Evolutionary conservation across 2,888 invertebrate genomes (phyloP).

Genomic region (Schizaphis graminum): DNA sequence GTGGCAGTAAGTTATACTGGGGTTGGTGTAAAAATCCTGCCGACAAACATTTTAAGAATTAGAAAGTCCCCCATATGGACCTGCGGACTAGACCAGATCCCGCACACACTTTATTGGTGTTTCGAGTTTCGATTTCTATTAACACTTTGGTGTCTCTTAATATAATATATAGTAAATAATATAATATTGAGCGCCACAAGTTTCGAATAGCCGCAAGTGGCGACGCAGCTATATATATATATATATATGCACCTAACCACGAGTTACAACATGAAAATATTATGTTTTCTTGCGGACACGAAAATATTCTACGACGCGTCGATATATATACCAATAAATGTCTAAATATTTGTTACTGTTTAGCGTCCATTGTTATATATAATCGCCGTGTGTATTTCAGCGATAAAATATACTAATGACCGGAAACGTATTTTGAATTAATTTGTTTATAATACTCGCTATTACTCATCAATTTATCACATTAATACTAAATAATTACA

Average conservation of each 20-base stretch:
- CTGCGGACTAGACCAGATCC: neutral
- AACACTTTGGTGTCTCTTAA: neutral
- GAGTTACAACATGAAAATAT: neutral
- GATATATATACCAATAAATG: neutral
- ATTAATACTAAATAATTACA: neutral
- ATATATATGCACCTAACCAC: neutral
- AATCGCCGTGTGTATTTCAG: neutral
- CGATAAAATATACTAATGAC: neutral
- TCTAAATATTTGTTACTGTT: neutral
- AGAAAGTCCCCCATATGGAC: neutral
- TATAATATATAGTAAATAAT: neutral
- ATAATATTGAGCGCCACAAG: neutral
- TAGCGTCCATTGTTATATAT: neutral
- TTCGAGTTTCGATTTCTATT: neutral
- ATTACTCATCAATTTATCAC: neutral
- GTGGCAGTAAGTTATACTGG: neutral
- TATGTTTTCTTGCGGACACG: neutral
- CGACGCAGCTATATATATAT: neutral
- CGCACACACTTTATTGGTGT: neutral
- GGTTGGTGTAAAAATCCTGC: neutral
- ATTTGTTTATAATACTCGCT: neutral
- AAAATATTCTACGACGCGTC: neutral
- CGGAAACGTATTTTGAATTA: neutral
- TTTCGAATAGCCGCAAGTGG: neutral
- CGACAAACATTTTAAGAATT: neutral